Conservation (phyloP, 2,113 vertebrate genomes). For the Silurus asotus region DNA sequence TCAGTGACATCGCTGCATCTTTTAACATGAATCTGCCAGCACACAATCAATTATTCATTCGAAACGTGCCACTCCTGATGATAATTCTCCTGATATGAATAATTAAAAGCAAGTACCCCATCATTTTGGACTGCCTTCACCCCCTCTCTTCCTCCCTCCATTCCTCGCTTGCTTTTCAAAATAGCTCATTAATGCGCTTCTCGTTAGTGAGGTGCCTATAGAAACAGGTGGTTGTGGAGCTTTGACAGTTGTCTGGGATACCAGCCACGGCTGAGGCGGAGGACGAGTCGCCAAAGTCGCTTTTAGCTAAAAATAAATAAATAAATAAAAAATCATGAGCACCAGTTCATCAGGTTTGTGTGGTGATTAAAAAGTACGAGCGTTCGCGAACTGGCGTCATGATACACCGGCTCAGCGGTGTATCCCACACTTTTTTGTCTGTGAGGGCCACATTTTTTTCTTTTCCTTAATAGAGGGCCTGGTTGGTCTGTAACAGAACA, state of each 20-base stretch:
- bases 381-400: not conserved
- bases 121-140: slow-evolving; percentile 44
- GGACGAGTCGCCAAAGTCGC: slow-evolving; percentile 19
- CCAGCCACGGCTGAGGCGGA: slow-evolving; percentile 7
- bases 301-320: not conserved
- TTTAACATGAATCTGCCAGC: slow-evolving; percentile 72
- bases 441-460: too few species aligned
- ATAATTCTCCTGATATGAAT: slow-evolving; percentile 77
- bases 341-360: slow-evolving; percentile 16
- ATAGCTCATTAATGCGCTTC: slow-evolving; percentile 67
- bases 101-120: slow-evolving; percentile 72
- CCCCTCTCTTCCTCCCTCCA: not conserved
- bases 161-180: slow-evolving; percentile 35
- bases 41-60: slow-evolving; percentile 77
- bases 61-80: slow-evolving; percentile 72
- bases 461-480: too few species aligned
- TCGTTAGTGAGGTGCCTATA: slow-evolving; percentile 52
- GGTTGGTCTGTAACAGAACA: too few species aligned
- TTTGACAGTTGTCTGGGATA: slow-evolving; percentile 50
- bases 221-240: slow-evolving; percentile 72
- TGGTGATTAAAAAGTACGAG: not conserved
- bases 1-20: slow-evolving; percentile 61
- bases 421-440: too few species aligned
- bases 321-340: not conserved
- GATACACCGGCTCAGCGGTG: not conserved